Evolutionary conservation across 1,140 invertebrate genomes (phyloP).

Genomic region (Pemphigus obesinymphae): DNA sequence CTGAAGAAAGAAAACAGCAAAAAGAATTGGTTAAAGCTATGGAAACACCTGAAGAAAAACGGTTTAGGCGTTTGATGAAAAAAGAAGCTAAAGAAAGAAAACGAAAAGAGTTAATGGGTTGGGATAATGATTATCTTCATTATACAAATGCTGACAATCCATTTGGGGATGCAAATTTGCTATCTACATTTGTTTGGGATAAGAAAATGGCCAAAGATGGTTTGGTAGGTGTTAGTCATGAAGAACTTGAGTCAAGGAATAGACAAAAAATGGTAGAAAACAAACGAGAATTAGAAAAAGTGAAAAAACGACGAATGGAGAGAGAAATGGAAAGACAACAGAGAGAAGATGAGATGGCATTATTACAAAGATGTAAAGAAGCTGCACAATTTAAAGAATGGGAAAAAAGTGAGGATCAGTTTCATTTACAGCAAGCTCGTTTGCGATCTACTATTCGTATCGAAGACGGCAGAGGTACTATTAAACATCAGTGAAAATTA

Average conservation of each 20-base stretch:
- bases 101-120: conserved; percentile 85
- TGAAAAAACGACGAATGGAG: conserved; percentile 82
- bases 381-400: conserved; percentile 91
- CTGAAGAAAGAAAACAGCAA: conserved; percentile 63
- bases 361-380: conserved; percentile 87
- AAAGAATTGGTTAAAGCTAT: conserved; percentile 82
- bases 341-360: conserved; percentile 82
- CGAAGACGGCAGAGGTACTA: conserved; percentile 71
- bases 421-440: conserved; percentile 84
- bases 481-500: background rate
- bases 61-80: conserved; percentile 76
- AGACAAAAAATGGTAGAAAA: conserved; percentile 86
- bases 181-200: conserved; percentile 91
- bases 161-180: conserved; percentile 91
- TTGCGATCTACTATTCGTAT: conserved; percentile 90
- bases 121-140: conserved; percentile 92
- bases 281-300: conserved; percentile 80
- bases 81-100: conserved; percentile 89
- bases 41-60: conserved; percentile 94
- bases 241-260: conserved; percentile 81
- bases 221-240: conserved; percentile 67
- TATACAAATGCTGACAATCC: conserved; percentile 98
- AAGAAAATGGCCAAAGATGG: conserved; percentile 97
- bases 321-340: conserved; percentile 84
- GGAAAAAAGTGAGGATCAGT: conserved; percentile 91